These are phyloP conservation scores for Eunapius fragilis DNA, from an alignment of 37 sponge, comb jelly and placozoan species.

Conservation along the genomic window DNA sequence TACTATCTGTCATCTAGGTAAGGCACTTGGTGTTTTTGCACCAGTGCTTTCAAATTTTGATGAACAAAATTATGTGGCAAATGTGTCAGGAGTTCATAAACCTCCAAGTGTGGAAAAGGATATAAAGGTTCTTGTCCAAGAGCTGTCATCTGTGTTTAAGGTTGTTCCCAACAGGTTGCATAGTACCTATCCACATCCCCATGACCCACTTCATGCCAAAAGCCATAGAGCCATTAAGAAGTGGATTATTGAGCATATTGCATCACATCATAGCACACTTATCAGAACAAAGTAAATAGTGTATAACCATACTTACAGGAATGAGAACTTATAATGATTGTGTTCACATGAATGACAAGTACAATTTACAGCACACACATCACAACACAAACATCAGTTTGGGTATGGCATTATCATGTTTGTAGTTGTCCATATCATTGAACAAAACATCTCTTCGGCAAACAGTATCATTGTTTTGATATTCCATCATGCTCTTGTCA, in stretches of 20 bases:
- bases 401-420: background rate
- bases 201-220: background rate
- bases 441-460: too few species aligned
- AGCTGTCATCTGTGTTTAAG: too few species aligned
- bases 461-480: too few species aligned
- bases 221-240: background rate
- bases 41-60: background rate
- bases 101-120: too few species aligned
- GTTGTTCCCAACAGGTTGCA: background rate
- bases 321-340: background rate
- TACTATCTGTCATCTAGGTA: background rate
- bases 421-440: conserved; percentile 19
- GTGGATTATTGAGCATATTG: background rate
- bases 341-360: background rate
- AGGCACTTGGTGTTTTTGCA: background rate
- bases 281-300: background rate
- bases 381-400: conserved; percentile 29
- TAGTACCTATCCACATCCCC: background rate
- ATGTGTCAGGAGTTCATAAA: background rate
- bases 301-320: background rate
- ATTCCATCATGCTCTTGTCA: conserved; percentile 1
- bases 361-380: too few species aligned
- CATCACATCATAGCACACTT: too few species aligned
- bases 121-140: too few species aligned
- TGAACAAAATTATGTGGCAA: background rate